Evolutionary conservation across 2,797 vertebrate species (phyloP).

Genomic region (Australoheros facetus): DNA sequence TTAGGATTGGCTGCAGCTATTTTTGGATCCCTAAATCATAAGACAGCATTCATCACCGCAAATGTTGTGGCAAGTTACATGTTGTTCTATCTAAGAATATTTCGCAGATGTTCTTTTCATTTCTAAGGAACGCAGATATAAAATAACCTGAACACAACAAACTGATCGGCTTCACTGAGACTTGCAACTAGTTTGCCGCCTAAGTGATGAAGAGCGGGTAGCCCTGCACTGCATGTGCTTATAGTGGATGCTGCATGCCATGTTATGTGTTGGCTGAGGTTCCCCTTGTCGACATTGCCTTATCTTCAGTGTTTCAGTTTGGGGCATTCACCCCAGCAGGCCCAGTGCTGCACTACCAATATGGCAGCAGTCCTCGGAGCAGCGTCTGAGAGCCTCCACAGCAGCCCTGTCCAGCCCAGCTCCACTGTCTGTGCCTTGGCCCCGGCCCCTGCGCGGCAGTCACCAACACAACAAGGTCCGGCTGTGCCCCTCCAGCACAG

Average conservation of each 20-base stretch:
- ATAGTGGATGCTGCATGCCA: slow-evolving; percentile 60
- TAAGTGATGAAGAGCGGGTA: slow-evolving; percentile 39
- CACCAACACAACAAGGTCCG: slow-evolving; percentile 37
- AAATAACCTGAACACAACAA: slow-evolving; percentile 51
- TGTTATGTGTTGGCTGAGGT: slow-evolving; percentile 51
- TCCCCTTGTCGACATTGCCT: slow-evolving; percentile 39
- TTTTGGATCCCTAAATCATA: slow-evolving; percentile 7
- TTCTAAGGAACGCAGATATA: slow-evolving; percentile 11
- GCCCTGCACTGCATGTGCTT: slow-evolving; percentile 69
- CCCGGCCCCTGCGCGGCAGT: slow-evolving; percentile 22
- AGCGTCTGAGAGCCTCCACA: slow-evolving; percentile 42
- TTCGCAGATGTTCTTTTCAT: not conserved
- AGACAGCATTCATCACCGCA: not conserved
- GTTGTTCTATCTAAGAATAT: slow-evolving; percentile 29
- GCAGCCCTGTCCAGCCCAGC: slow-evolving; percentile 43
- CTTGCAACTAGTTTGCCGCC: slow-evolving; percentile 16
- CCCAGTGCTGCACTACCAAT: slow-evolving; percentile 40
- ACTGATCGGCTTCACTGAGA: slow-evolving; percentile 19
- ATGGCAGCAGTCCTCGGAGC: slow-evolving; percentile 44
- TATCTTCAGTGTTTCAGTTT: slow-evolving; percentile 28
- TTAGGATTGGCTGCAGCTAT: slow-evolving; percentile 10
- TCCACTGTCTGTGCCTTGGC: slow-evolving; percentile 28
- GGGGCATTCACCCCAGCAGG: slow-evolving; percentile 13
- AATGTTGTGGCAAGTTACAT: slow-evolving; percentile 23
- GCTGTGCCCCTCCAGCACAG: slow-evolving; percentile 47